Percentiles rank a stretch among this genome's conserved stretches.
Evolutionary conservation across 2,797 vertebrate genomes (phyloP).

Genomic region (Garrulus glandarius): DNA sequence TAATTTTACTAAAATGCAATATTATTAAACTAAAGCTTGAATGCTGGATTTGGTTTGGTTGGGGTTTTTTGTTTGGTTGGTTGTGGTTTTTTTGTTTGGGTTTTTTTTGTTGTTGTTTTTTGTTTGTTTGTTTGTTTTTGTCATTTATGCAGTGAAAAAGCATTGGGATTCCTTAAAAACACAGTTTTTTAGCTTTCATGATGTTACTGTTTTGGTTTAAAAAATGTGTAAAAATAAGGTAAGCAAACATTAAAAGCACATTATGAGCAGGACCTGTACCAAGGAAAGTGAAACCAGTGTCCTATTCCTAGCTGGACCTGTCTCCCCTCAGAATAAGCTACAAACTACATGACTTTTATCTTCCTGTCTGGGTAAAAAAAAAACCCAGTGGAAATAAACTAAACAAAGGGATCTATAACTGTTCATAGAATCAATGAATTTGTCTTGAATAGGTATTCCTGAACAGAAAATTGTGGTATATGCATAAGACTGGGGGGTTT

Average conservation of each 20-base stretch:
- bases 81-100: too few relatives aligned
- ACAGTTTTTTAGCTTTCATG: neutral
- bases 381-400: neutral
- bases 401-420: neutral
- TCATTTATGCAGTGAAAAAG: neutral
- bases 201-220: neutral
- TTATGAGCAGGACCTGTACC: neutral
- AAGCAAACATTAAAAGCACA: neutral
- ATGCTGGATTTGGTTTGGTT: neutral
- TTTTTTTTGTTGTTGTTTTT: too few relatives aligned
- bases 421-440: neutral
- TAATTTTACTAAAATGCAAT: neutral
- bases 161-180: neutral
- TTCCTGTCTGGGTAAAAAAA: neutral
- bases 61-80: neutral
- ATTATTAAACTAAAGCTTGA: neutral
- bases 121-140: too few relatives aligned
- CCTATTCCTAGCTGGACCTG: neutral
- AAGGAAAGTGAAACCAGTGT: neutral
- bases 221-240: neutral
- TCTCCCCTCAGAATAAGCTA: neutral
- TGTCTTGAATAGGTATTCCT: neutral
- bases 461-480: neutral
- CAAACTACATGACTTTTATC: neutral
- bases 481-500: rapidly evolving